Conservation (phyloP, 2,888 invertebrate genomes). For the Chrysotoxum bicinctum region DNA sequence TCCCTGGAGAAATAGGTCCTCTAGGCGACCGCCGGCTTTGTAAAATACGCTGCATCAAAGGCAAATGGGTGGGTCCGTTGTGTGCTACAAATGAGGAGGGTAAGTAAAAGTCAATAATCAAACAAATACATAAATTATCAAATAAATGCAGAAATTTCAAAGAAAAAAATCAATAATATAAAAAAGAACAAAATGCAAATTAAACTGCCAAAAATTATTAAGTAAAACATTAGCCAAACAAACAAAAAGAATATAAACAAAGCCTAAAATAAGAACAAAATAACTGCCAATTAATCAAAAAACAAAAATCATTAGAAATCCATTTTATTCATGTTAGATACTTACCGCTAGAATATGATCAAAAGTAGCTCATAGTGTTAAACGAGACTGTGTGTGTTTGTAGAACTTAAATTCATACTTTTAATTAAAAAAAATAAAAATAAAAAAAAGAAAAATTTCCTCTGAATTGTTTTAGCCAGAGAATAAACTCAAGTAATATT, state of each 20-base stretch:
- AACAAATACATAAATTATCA: conserved; percentile 25
- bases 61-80: conserved; percentile 92
- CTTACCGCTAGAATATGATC: conserved; percentile 59
- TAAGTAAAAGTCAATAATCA: conserved; percentile 80
- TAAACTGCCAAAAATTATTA: conserved; percentile 60
- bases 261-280: background rate
- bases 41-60: conserved; percentile 92
- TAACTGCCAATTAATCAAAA: conserved; percentile 50
- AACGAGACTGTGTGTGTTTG: conserved; percentile 65
- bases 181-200: conserved; percentile 15
- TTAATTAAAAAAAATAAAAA: conserved; percentile 20
- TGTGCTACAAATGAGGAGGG: conserved; percentile 88
- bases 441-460: conserved; percentile 2
- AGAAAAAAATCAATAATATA: conserved; percentile 25
- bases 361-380: conserved; percentile 64
- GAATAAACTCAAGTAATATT: conserved; percentile 71
- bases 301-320: conserved; percentile 40
- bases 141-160: background rate
- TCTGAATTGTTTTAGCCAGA: conserved; percentile 56
- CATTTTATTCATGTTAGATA: conserved; percentile 61
- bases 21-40: conserved; percentile 88
- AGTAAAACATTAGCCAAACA: conserved; percentile 40
- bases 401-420: conserved; percentile 47
- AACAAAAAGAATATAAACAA: conserved; percentile 17
- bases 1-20: conserved; percentile 90